Evolutionary conservation across 2,888 invertebrate genomes (phyloP).

Genomic region (Orchesellides sinensis): DNA sequence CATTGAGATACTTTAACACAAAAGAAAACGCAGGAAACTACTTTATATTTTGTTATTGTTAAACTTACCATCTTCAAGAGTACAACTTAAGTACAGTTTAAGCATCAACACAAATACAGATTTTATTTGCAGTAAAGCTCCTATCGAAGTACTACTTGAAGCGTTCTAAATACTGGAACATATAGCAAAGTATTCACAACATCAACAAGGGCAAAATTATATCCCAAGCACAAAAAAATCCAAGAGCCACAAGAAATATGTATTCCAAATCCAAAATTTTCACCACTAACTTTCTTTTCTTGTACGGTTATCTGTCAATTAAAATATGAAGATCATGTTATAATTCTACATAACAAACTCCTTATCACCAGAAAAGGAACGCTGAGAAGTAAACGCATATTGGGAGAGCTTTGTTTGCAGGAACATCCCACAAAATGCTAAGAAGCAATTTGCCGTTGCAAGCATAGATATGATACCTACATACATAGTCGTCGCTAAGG

Average conservation of each 20-base stretch:
- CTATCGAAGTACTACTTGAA: not conserved
- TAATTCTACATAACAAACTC: not conserved
- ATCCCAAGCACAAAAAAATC: not conserved
- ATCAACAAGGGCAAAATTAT: not conserved
- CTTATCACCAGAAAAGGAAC: not conserved
- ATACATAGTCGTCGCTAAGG: not conserved
- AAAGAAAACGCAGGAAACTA: conserved; percentile 1
- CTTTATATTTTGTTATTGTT: not conserved
- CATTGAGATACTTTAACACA: not conserved
- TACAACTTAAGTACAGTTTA: not conserved
- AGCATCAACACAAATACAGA: not conserved
- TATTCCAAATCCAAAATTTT: not conserved
- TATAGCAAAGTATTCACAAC: not conserved
- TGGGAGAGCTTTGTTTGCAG: not conserved
- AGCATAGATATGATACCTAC: not conserved
- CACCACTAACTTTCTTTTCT: not conserved
- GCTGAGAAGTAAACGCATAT: not conserved
- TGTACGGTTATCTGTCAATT: conserved; percentile 1
- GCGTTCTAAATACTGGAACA: too few species aligned
- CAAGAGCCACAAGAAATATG: not conserved
- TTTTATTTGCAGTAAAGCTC: not conserved
- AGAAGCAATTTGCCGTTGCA: not conserved
- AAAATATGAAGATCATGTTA: not conserved
- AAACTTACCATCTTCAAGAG: conserved; percentile 40
- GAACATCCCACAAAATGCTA: conserved; percentile 23